These are phyloP conservation scores for Sinopyrophorus schimmeli DNA, from an alignment of 2,888 invertebrate species.

Conservation along the genomic window DNA sequence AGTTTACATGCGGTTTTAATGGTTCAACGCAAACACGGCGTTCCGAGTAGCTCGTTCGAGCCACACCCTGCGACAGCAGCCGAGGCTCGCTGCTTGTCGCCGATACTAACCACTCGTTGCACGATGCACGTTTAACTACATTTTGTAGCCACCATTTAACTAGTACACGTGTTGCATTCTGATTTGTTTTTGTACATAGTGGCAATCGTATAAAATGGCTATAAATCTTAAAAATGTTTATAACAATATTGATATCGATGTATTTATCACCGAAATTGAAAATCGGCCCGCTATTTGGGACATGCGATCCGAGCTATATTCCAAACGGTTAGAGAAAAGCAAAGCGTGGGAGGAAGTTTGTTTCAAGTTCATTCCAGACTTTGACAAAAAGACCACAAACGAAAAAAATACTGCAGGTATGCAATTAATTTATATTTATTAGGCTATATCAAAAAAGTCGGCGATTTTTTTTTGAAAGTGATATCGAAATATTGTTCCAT, in stretches of 20 bases:
- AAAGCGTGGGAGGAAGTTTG: conserved; percentile 3
- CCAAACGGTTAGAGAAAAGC: conserved; percentile 1
- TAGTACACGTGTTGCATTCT: too few relatives aligned
- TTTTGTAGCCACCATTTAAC: too few relatives aligned
- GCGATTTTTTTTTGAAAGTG: not conserved
- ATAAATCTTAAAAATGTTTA: too few relatives aligned
- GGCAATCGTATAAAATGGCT: too few relatives aligned
- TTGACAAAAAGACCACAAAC: not conserved
- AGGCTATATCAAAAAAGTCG: not conserved
- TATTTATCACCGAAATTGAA: too few relatives aligned
- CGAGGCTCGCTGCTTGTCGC: not conserved
- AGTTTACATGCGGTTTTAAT: conserved; percentile 1
- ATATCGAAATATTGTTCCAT: not conserved
- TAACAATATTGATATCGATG: too few relatives aligned
- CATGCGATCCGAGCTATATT: too few relatives aligned
- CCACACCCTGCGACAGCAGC: conserved; percentile 1
- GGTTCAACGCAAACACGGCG: conserved; percentile 1
- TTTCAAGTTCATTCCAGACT: conserved; percentile 3
- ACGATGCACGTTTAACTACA: too few relatives aligned
- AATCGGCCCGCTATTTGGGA: too few relatives aligned
- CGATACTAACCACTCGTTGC: not conserved
- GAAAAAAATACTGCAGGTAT: conserved; percentile 4
- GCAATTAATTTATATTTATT: conserved; percentile 4
- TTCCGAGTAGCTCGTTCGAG: not conserved
- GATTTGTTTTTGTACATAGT: too few relatives aligned